Percentiles rank a stretch among this genome's conserved stretches.
These are phyloP conservation scores for Sciurus carolinensis DNA, from an alignment of 2,797 vertebrate species.

Conservation along the genomic window DNA sequence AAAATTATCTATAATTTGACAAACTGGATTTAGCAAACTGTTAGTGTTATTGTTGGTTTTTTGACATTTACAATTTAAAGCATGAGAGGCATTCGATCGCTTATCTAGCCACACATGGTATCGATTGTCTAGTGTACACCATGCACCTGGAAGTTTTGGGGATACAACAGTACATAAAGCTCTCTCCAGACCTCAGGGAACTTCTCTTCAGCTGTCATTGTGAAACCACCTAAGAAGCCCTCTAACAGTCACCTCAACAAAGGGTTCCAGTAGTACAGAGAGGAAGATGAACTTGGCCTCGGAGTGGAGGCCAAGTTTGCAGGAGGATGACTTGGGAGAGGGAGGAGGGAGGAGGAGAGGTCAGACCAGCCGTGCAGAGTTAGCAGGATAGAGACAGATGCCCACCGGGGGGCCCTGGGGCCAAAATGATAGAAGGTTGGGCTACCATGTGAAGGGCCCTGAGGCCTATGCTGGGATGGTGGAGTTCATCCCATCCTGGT, in stretches of 20 bases:
- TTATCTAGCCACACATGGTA: background rate
- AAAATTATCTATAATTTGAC: background rate
- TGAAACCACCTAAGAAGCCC: background rate
- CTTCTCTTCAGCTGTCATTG: background rate
- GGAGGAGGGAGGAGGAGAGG: background rate
- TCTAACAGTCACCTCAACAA: background rate
- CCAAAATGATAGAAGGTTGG: background rate
- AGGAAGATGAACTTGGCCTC: background rate
- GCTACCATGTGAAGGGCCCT: accelerated
- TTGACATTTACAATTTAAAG: background rate
- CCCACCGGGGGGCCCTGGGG: background rate
- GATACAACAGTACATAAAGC: too few species aligned
- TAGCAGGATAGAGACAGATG: too few species aligned
- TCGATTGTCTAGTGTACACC: background rate
- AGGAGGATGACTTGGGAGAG: background rate
- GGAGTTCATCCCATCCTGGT: accelerated
- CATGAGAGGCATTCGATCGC: background rate
- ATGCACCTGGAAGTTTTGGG: too few species aligned
- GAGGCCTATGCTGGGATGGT: accelerated
- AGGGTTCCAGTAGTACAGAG: background rate
- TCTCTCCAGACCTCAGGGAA: too few species aligned
- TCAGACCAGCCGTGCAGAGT: background rate
- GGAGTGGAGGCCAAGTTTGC: background rate
- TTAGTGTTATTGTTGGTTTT: background rate
- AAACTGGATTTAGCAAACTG: background rate